Evolutionary conservation across 2,113 vertebrate species (phyloP).

Genomic region (Sturnira hondurensis): DNA sequence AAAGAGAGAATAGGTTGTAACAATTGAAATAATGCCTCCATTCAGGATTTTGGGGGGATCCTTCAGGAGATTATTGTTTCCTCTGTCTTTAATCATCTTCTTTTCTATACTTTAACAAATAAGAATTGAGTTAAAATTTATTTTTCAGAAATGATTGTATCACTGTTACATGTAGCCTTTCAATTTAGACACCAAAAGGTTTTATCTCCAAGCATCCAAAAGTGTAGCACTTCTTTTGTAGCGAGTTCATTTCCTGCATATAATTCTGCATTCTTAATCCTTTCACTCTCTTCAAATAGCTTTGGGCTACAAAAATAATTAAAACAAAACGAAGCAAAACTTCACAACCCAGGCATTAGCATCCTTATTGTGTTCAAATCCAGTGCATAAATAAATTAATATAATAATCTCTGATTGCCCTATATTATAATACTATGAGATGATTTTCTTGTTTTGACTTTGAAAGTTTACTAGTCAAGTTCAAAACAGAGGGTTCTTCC

Average conservation of each 20-base stretch:
- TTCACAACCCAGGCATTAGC: not conserved
- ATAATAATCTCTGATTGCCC: slow-evolving; percentile 41
- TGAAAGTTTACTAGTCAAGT: not conserved
- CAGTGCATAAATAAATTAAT: slow-evolving; percentile 27
- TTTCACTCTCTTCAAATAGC: not conserved
- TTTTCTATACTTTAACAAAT: not conserved
- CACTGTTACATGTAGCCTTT: not conserved
- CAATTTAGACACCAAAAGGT: not conserved
- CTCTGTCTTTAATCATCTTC: not conserved
- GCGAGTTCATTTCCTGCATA: not conserved
- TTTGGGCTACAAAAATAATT: not conserved
- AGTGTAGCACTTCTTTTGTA: not conserved
- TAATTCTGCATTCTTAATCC: not conserved
- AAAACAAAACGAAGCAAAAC: not conserved
- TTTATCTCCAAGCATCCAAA: not conserved
- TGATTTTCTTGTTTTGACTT: slow-evolving; percentile 39
- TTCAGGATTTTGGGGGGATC: not conserved
- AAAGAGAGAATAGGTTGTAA: not conserved
- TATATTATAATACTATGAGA: slow-evolving; percentile 46
- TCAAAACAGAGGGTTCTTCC: not conserved
- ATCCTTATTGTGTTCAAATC: slow-evolving; percentile 40
- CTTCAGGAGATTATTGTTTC: not conserved
- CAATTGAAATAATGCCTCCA: not conserved
- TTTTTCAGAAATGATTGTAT: not conserved
- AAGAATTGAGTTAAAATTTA: not conserved